Conservation (phyloP, 2,888 invertebrate species). For the Tenthredo livida region DNA sequence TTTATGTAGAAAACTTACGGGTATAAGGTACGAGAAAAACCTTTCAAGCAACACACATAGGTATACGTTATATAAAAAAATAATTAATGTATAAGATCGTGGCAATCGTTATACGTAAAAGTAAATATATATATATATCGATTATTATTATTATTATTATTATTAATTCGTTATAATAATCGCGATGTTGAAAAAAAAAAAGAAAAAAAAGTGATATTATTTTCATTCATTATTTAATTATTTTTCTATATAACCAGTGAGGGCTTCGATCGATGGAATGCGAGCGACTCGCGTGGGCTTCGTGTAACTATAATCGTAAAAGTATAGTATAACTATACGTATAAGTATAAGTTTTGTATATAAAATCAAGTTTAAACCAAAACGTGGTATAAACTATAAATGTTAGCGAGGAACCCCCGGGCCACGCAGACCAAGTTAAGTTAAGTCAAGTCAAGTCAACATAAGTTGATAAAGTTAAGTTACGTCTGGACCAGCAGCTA, state of each 20-base stretch:
- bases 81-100: too few species aligned
- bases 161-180: too few species aligned
- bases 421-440: neutral
- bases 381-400: constrained; percentile 3
- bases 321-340: neutral
- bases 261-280: constrained; percentile 40
- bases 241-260: neutral
- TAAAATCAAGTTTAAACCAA: neutral
- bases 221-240: neutral
- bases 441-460: neutral
- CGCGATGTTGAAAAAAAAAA: too few species aligned
- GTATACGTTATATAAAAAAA: neutral
- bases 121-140: neutral
- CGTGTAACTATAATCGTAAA: constrained; percentile 8
- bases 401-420: neutral
- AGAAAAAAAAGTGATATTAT: neutral
- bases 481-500: neutral
- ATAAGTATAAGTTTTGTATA: neutral
- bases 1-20: too few species aligned
- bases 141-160: neutral
- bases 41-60: neutral
- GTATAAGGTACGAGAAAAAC: neutral
- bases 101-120: neutral
- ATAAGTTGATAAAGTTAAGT: neutral
- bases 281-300: constrained; percentile 42